These are phyloP conservation scores for Netelia inedita DNA, from an alignment of 2,888 invertebrate species.

Conservation along the genomic window DNA sequence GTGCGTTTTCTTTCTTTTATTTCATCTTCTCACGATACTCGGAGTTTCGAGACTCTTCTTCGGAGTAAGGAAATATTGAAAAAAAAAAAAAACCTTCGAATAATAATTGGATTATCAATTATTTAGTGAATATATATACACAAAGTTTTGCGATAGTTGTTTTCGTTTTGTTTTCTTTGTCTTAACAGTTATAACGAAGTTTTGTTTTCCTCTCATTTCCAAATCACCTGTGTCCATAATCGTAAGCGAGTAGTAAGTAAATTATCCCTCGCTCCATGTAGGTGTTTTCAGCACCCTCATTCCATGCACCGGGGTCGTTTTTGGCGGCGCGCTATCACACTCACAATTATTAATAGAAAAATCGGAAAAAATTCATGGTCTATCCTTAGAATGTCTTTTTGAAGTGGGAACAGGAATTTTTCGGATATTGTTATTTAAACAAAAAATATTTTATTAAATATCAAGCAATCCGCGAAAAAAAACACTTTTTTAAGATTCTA, in stretches of 20 bases:
- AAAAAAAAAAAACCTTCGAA: constrained; percentile 24
- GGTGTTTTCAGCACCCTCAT: constrained; percentile 2
- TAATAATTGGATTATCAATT: constrained; percentile 53
- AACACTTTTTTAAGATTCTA: too few species aligned
- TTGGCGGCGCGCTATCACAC: constrained; percentile 7
- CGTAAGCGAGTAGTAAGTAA: constrained; percentile 59
- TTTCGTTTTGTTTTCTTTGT: constrained; percentile 23
- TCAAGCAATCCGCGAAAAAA: too few species aligned
- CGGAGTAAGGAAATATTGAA: constrained; percentile 1
- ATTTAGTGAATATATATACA: constrained; percentile 65
- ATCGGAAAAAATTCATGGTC: neutral
- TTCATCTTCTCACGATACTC: constrained; percentile 22
- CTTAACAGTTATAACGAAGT: constrained; percentile 59
- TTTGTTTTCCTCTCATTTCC: constrained; percentile 38
- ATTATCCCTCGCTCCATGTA: constrained; percentile 30
- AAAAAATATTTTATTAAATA: too few species aligned
- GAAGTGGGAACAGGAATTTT: constrained; percentile 1
- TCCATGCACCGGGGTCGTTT: neutral
- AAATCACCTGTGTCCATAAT: constrained; percentile 52
- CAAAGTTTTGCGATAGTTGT: constrained; percentile 60
- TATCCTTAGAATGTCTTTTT: constrained; percentile 4
- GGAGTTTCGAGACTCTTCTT: constrained; percentile 12
- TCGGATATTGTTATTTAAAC: constrained; percentile 17
- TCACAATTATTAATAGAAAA: constrained; percentile 1
- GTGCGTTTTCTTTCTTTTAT: constrained; percentile 15